Evolutionary conservation across 2,113 vertebrate species (phyloP).

Genomic region (Alosa alosa): DNA sequence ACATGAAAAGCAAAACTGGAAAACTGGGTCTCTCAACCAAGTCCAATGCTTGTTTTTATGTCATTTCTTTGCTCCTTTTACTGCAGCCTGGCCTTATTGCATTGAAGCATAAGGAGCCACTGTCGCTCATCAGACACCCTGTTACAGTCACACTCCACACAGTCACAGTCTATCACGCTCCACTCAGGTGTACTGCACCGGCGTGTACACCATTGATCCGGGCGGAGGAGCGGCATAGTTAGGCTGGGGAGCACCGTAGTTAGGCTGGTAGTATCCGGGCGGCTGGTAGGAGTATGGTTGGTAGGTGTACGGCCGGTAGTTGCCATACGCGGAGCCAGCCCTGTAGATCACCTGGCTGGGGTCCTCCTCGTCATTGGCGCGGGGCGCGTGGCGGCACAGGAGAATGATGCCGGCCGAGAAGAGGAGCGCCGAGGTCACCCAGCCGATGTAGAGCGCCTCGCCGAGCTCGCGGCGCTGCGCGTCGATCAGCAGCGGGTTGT

Average conservation of each 20-base stretch:
- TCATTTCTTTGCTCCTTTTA: neutral
- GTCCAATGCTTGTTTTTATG: neutral
- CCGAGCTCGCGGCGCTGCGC: slow-evolving; percentile 76
- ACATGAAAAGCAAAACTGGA: neutral
- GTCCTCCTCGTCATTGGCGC: slow-evolving; percentile 57
- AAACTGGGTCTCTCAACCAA: neutral
- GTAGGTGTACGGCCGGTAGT: slow-evolving; percentile 34
- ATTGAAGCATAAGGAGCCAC: neutral
- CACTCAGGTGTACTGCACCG: slow-evolving; percentile 53
- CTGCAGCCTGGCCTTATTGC: neutral
- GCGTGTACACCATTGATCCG: slow-evolving; percentile 60
- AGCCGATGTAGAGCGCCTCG: slow-evolving; percentile 78
- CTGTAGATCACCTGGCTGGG: slow-evolving; percentile 31
- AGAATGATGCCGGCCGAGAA: slow-evolving; percentile 74
- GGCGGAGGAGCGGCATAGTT: slow-evolving; percentile 51
- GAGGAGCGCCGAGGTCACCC: slow-evolving; percentile 70
- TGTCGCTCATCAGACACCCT: neutral
- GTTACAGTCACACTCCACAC: neutral
- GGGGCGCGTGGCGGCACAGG: slow-evolving; percentile 73
- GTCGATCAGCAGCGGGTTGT: slow-evolving; percentile 73
- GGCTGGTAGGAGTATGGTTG: slow-evolving; percentile 43
- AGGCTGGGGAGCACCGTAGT: slow-evolving; percentile 42
- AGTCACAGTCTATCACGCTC: slow-evolving; percentile 22
- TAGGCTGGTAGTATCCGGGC: slow-evolving; percentile 41
- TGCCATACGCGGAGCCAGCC: slow-evolving; percentile 22